Evolutionary conservation across 2,797 vertebrate genomes (phyloP).

Genomic region (Erithacus rubecula): DNA sequence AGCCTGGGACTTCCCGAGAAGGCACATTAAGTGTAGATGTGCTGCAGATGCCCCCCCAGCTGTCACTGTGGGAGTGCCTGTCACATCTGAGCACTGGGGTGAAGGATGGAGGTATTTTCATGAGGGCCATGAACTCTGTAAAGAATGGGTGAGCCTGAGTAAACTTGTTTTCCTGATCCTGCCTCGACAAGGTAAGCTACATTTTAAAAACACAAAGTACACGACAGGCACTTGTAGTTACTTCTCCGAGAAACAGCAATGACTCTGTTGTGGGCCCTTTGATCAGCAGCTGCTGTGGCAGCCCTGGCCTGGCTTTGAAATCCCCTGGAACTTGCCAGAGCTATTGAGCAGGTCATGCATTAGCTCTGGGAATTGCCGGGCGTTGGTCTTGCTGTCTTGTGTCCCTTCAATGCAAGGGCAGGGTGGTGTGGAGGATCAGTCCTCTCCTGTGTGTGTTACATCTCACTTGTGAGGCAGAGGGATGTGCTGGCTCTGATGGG

Average conservation of each 20-base stretch:
- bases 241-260: background rate
- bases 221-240: background rate
- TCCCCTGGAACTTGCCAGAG: background rate
- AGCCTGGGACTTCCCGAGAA: background rate
- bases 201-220: background rate
- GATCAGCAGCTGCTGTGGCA: background rate
- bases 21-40: background rate
- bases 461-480: background rate
- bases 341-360: rapidly evolving
- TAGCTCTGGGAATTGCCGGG: background rate
- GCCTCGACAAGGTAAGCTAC: background rate
- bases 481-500: background rate
- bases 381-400: background rate
- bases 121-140: background rate
- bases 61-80: background rate
- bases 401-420: background rate
- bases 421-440: background rate
- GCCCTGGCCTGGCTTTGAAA: background rate
- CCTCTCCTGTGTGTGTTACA: background rate
- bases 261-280: background rate
- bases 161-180: background rate
- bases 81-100: background rate
- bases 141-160: background rate
- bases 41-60: background rate
- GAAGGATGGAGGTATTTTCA: background rate